A percentile compares a stretch with the other conserved stretches of the same genome.
Conservation (phyloP, 2,797 vertebrate genomes). For the Fistularia commersonii region DNA sequence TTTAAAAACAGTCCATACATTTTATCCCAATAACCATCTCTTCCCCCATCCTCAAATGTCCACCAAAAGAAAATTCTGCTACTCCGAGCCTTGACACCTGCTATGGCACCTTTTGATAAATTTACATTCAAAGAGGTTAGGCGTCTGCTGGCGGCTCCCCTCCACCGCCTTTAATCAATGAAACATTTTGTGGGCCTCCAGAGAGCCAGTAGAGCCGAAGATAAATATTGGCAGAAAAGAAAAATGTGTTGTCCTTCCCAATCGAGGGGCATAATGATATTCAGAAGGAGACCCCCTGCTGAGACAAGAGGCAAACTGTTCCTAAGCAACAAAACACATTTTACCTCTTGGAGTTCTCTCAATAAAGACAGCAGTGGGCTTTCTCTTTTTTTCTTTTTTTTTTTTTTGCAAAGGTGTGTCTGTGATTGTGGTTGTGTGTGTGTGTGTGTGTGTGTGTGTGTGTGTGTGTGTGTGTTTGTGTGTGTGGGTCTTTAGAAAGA, state of each 20-base stretch:
- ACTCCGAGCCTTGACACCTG: constrained; percentile 34
- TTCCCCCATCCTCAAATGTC: constrained; percentile 2
- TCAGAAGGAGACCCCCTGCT: constrained; percentile 69
- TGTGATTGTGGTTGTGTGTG: too few species aligned
- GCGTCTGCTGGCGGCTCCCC: constrained; percentile 18
- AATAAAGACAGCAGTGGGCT: too few species aligned
- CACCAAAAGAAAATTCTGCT: constrained; percentile 12
- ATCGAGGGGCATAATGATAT: constrained; percentile 72
- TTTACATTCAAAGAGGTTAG: constrained; percentile 40
- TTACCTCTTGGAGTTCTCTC: constrained; percentile 39
- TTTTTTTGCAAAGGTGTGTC: constrained; percentile 14
- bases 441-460: too few species aligned
- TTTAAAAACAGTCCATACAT: neutral
- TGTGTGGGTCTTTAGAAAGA: too few species aligned
- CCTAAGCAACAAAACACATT: constrained; percentile 79
- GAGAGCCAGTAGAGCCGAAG: constrained; percentile 50
- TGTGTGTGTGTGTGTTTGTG: too few species aligned
- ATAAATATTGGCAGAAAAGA: constrained; percentile 74
- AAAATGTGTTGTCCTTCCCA: constrained; percentile 62
- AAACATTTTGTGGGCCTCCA: constrained; percentile 49
- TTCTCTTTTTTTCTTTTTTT: too few species aligned
- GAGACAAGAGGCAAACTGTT: constrained; percentile 73
- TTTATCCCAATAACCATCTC: constrained; percentile 14
- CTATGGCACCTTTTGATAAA: constrained; percentile 28
- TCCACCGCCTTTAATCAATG: constrained; percentile 61